Conservation (phyloP, 2,113 vertebrate genomes). For the Trematocara marginatum region DNA sequence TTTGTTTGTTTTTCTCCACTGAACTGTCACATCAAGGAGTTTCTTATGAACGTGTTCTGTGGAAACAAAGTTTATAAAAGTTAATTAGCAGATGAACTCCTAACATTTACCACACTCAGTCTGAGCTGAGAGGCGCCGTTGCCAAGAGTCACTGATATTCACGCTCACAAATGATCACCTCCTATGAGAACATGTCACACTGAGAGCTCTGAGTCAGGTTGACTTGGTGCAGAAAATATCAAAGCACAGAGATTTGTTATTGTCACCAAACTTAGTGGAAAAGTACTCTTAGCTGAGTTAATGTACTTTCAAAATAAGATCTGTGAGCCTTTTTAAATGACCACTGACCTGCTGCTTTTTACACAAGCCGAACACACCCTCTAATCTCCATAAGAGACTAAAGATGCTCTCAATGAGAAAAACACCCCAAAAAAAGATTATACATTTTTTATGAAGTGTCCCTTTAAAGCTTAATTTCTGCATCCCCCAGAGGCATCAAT, state of each 20-base stretch:
- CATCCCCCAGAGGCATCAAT: not conserved
- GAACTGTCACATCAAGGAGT: not conserved
- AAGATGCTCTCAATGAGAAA: not conserved
- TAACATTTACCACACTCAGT: not conserved
- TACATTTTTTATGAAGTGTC: conserved; percentile 25
- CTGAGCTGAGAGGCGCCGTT: not conserved
- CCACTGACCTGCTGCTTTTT: not conserved
- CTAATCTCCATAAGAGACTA: not conserved
- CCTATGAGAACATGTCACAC: not conserved
- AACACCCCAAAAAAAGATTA: not conserved
- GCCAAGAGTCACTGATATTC: not conserved
- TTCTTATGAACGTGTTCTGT: not conserved
- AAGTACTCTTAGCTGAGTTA: not conserved
- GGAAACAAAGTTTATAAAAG: not conserved
- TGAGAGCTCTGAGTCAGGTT: not conserved
- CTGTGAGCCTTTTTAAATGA: not conserved
- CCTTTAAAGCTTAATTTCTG: conserved; percentile 15
- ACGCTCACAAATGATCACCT: not conserved
- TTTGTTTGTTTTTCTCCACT: not conserved
- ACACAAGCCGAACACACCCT: not conserved
- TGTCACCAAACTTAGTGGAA: not conserved
- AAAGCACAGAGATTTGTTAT: not conserved
- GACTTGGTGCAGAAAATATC: not conserved
- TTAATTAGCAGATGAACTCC: not conserved
- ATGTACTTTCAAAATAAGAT: not conserved